Percentiles rank a stretch among this genome's conserved stretches.
phyloP scores from a whole-genome alignment of 2,888 invertebrate genomes.

The Diarsia dahlii region DNA sequence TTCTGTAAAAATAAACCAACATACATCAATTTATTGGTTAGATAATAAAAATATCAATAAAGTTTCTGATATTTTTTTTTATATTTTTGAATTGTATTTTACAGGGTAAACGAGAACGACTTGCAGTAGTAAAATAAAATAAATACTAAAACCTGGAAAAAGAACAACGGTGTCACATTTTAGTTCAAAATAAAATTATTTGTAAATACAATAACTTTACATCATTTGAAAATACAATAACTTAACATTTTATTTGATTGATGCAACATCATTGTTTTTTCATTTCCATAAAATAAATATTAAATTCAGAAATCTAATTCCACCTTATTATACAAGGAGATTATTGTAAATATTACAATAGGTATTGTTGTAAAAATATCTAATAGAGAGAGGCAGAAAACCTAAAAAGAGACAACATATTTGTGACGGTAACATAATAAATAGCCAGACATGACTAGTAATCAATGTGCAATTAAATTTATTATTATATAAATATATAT shows the following conservation, averaged over 20 bases:
- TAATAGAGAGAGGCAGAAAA: conserved; percentile 25
- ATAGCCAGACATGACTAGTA: not conserved
- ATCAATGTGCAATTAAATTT: not conserved
- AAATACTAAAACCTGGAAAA: not conserved
- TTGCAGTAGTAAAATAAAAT: conserved; percentile 12
- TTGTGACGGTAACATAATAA: conserved; percentile 4
- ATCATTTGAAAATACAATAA: too few relatives aligned
- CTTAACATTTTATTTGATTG: not conserved
- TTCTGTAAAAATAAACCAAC: not conserved
- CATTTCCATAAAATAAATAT: not conserved
- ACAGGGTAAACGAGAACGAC: conserved; percentile 16
- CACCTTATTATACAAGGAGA: conserved; percentile 1
- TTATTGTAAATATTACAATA: conserved; percentile 43
- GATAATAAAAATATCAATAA: not conserved
- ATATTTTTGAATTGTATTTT: too few relatives aligned
- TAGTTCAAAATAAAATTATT: rapidly evolving
- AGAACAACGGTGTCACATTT: conserved; percentile 8
- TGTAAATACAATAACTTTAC: not conserved
- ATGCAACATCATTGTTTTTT: conserved; percentile 4
- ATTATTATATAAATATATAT: too few relatives aligned
- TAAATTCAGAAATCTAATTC: not conserved
- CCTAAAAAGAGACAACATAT: conserved; percentile 11
- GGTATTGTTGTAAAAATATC: not conserved
- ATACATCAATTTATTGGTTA: not conserved
- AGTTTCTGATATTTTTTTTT: not conserved